Conservation (phyloP, 1,140 invertebrate species). For the Drosophila kikkawai region DNA sequence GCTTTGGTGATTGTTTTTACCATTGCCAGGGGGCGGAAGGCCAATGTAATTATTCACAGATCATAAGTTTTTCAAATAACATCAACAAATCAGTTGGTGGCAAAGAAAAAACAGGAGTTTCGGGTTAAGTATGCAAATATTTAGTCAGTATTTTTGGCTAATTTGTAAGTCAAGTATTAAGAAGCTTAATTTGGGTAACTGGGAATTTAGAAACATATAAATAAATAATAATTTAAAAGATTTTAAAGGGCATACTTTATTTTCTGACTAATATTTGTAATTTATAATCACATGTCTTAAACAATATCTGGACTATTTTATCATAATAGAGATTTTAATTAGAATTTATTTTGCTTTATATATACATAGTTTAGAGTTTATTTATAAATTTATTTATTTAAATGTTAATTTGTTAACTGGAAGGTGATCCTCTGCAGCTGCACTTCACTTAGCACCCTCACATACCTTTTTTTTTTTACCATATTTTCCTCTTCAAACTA, state of each 20-base stretch:
- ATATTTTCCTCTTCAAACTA: neutral
- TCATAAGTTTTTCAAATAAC: slow-evolving; percentile 28
- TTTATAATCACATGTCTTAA: neutral
- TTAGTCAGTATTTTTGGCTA: neutral
- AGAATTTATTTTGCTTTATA: no score
- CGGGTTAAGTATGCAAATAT: neutral
- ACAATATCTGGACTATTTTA: no score
- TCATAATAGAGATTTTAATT: no score
- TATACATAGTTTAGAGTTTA: no score
- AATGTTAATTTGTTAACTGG: no score
- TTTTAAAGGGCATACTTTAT: neutral
- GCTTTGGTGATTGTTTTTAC: slow-evolving; percentile 15
- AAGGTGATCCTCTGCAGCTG: slow-evolving; percentile 46
- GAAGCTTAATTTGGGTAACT: neutral
- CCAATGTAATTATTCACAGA: slow-evolving; percentile 34
- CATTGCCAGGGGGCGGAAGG: slow-evolving; percentile 1
- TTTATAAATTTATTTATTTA: no score
- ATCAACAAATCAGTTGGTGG: neutral
- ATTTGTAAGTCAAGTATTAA: neutral
- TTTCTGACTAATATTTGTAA: no score
- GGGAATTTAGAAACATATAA: neutral
- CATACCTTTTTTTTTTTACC: neutral
- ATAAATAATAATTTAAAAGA: neutral
- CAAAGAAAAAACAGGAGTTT: neutral
- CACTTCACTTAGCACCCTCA: slow-evolving; percentile 32